Base-by-base conservation (phyloP, 2,113 vertebrate genomes). In the Microcebus lehilahytsara region DNA sequence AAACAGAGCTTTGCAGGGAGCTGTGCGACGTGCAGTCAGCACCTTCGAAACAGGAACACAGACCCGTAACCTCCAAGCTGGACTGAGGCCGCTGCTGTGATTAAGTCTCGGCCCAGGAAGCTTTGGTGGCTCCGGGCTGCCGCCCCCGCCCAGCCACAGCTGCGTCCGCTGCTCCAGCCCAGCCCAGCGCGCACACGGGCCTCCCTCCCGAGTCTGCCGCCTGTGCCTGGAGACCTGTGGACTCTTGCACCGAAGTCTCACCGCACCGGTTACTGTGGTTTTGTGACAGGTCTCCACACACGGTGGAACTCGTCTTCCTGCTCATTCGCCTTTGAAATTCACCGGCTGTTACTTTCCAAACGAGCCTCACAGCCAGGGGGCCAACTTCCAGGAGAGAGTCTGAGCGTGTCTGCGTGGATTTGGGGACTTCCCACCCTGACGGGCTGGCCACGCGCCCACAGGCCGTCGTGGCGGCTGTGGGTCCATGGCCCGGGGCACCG, bases 261-360 rank as follows among this genome's bases (percentile, higher is more conserved):
- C 85, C 2, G 17, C 0, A 7, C 20, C 17, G 20, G 4, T 46
- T 5, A 32, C 58, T 5, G 19, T 6, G 19, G 30, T 10, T 7
- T 10, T 4, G 9, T 0, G 0, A 0, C 0, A 4, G 2, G 11
- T 14, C 40, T 19, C 4, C 30, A 32, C 0, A 1, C 34, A 8
- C 9, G 1, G 74, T 25, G 1, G 51, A 16, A 11, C 0, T 2
- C 12, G 74, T 12, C 42, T 11, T 16, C 5, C 5, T 0, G 13
- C 23, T 2, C 2, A 6, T 1, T 22, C 5, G 4, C 22, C 9
- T 20, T 19, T 20, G 7, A 27, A 34, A 3, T 22, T 53, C 3
- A 25, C 4, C 9, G 22, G 42, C 53, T 10, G 1, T 9, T 2
- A 7, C 32, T 6, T 37, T 22, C 40, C 56, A 6, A 0, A 4